phyloP scores from a whole-genome alignment of 35 echinoderm and acorn worm genomes.

The Lytechinus variegatus region DNA sequence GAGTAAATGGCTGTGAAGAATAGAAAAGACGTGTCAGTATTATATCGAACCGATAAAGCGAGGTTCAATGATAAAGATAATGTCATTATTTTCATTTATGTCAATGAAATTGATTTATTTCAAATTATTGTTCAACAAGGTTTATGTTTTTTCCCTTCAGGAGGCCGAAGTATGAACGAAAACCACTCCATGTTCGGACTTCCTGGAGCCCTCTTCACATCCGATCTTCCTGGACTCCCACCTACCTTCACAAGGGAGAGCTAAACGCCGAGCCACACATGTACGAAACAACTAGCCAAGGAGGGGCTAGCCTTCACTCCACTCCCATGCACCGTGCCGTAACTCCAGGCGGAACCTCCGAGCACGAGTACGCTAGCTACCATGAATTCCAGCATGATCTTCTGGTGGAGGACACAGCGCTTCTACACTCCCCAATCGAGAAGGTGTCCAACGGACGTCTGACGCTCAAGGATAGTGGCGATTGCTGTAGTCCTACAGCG shows the following conservation, averaged over 20 bases:
- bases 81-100: too few species aligned
- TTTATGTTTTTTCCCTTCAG: background rate
- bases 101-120: too few species aligned
- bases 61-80: too few species aligned
- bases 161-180: background rate
- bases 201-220: background rate
- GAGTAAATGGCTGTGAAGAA: too few species aligned
- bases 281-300: constrained; percentile 37
- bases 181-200: background rate
- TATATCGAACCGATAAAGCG: too few species aligned
- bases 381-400: constrained; percentile 1
- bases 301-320: constrained; percentile 25
- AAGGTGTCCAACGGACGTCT: constrained; percentile 21
- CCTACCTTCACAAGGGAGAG: constrained; percentile 1
- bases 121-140: background rate
- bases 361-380: constrained; percentile 25
- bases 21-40: too few species aligned
- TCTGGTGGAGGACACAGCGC: background rate
- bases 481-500: background rate
- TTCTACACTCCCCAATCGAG: background rate
- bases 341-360: background rate
- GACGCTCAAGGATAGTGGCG: background rate
- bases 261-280: constrained; percentile 20
- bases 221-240: constrained; percentile 24
- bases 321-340: background rate